Percentiles rank a stretch among this genome's conserved stretches.
phyloP scores from a whole-genome alignment of 2,113 vertebrate genomes.

The Tragelaphus imberbis region DNA sequence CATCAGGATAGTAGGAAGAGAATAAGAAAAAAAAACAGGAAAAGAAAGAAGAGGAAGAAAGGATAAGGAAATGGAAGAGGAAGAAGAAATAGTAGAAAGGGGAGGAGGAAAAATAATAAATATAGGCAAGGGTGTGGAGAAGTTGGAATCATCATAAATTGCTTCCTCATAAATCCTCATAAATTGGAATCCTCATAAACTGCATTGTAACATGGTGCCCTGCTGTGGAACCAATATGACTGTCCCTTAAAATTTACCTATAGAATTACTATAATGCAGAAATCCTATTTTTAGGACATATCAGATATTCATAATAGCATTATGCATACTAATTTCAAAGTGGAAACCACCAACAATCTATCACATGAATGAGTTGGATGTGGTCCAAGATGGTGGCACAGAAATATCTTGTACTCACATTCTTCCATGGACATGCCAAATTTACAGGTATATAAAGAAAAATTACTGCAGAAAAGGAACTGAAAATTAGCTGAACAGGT shows the following conservation, averaged over 20 bases:
- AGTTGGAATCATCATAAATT: background rate
- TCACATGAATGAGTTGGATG: background rate
- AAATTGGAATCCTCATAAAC: background rate
- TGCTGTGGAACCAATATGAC: background rate
- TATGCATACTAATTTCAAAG: background rate
- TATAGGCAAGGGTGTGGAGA: background rate
- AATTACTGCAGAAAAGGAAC: background rate
- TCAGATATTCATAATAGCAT: background rate
- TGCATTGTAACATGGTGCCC: background rate
- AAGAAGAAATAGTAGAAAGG: background rate
- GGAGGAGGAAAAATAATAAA: background rate
- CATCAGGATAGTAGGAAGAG: background rate
- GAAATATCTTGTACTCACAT: background rate
- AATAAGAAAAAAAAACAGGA: background rate
- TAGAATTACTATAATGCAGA: background rate
- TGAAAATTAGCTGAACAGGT: background rate
- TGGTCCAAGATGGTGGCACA: background rate
- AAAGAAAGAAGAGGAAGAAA: background rate
- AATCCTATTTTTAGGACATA: background rate
- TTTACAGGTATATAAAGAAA: background rate
- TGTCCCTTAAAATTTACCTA: background rate
- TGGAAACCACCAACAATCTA: background rate
- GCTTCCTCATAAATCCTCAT: background rate
- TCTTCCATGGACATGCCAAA: background rate
- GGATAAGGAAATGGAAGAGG: background rate